Conservation (phyloP, 2,797 vertebrate species). For the Melanotaenia pygmaea region DNA sequence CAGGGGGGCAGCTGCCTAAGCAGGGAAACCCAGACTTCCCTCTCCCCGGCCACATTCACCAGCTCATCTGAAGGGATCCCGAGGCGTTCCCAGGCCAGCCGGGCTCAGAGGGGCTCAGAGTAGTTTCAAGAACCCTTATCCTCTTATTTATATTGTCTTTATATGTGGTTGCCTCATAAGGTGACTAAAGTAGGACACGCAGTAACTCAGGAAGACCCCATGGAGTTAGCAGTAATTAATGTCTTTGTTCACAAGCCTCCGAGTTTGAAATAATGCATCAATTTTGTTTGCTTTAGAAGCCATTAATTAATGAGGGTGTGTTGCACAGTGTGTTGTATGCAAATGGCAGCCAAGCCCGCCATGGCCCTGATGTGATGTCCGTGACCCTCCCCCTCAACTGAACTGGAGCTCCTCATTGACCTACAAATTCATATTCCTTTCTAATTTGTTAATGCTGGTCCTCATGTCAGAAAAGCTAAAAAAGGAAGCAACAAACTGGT, state of each 20-base stretch:
- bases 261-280: slow-evolving; percentile 38
- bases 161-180: neutral
- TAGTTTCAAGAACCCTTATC: neutral
- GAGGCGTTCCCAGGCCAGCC: too few relatives aligned
- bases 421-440: slow-evolving; percentile 62
- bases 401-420: slow-evolving; percentile 50
- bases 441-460: slow-evolving; percentile 59
- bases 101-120: too few relatives aligned
- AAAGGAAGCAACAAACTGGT: slow-evolving; percentile 23
- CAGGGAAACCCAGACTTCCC: too few relatives aligned
- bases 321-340: slow-evolving; percentile 11
- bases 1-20: too few relatives aligned
- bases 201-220: slow-evolving; percentile 10
- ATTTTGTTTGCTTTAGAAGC: slow-evolving; percentile 21
- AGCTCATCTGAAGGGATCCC: too few relatives aligned
- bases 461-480: slow-evolving; percentile 34
- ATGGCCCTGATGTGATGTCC: slow-evolving; percentile 26
- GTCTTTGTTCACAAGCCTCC: slow-evolving; percentile 12
- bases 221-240: slow-evolving; percentile 38
- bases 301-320: slow-evolving; percentile 20
- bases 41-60: too few relatives aligned
- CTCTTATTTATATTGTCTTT: neutral
- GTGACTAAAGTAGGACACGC: neutral
- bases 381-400: slow-evolving; percentile 32
- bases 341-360: slow-evolving; percentile 6